Base-by-base conservation (phyloP, 2,113 vertebrate genomes). In the Mesembrinibis cayennensis region DNA sequence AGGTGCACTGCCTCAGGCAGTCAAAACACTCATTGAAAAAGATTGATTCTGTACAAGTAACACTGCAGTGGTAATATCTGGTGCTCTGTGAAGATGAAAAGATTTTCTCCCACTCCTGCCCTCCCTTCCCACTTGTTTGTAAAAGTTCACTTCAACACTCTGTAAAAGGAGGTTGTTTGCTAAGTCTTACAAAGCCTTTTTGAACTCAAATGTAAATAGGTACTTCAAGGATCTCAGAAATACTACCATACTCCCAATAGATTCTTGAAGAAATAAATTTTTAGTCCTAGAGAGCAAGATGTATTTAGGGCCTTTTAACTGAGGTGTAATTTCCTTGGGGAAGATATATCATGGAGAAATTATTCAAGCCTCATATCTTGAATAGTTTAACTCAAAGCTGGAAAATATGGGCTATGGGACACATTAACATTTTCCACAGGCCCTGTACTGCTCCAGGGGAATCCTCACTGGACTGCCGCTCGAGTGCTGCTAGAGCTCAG, bases 181-280 rank as follows among this genome's bases (percentile, higher is more conserved):
- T 18, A 66, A 76, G 27, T 58, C 86, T 83, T 77, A 90, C 67
- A 92, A 92, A 95, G 86, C 67, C n/a, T 74, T 89, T 93, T 88
- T 91, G 76, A 94, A 89, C 86, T 73, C 44, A 38, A 88, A 91
- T 78, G 72, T 87, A 92, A 96, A 95, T 73, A 94, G 44, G 59
- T 78, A 78, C 55, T 95, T 92, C 83, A 95, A 95, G 67, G 82
- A 77, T 58, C 63, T 90, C 71, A 81, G 80, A 89, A 94, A 90
- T 70, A 91, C 83, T 78, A 61, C 50, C 40, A n/a, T 8, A 53
- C 32, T 95, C 95, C 93, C 91, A 89, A 44, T 5, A 83, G 91
- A 62, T 40, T 80, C 49, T 58, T 62, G 40, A 87, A 89, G 58
- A 92, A 93, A 89, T 81, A 89, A 34, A 73, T 66, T 80, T 65